Percentiles rank a stretch among this genome's conserved stretches.
Evolutionary conservation across 1,140 invertebrate species (phyloP).

Genomic region (Sinonovacula constricta): DNA sequence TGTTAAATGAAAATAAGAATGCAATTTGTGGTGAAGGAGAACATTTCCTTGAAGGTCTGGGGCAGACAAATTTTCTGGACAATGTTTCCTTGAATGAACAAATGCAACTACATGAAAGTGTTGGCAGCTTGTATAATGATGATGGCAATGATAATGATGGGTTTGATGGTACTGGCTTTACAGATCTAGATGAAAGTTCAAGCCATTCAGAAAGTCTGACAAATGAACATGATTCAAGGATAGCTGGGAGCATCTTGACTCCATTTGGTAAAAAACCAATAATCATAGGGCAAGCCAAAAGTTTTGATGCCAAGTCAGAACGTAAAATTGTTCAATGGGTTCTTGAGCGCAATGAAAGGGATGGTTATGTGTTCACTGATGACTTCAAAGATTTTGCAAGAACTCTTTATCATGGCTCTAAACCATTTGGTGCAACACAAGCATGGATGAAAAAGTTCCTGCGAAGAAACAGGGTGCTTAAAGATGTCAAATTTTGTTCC

Average conservation of each 20-base stretch:
- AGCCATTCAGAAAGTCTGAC: not conserved
- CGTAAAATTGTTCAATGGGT: constrained; percentile 49
- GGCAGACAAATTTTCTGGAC: constrained; percentile 15
- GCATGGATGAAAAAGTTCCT: constrained; percentile 51
- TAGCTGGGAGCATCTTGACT: constrained; percentile 13
- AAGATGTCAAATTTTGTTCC: constrained; percentile 49
- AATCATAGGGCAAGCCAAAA: constrained; percentile 42
- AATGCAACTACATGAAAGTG: constrained; percentile 33
- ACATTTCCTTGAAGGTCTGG: constrained; percentile 16
- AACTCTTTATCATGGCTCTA: constrained; percentile 39
- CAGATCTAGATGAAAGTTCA: not conserved
- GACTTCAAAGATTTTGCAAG: constrained; percentile 47
- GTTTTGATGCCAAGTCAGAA: constrained; percentile 45
- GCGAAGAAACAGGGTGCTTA: constrained; percentile 32
- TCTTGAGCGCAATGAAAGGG: constrained; percentile 30
- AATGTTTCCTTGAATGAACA: constrained; percentile 24
- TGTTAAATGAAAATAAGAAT: not conserved
- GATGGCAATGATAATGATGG: constrained; percentile 34
- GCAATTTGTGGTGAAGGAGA: not conserved
- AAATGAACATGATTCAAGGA: not conserved
- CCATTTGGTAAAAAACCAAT: constrained; percentile 50
- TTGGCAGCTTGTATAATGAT: constrained; percentile 13
- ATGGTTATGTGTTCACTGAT: constrained; percentile 53
- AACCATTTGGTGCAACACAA: constrained; percentile 45
- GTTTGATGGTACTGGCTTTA: not conserved